A percentile compares a stretch with the other conserved stretches of the same genome.
These are phyloP conservation scores for Diabrotica virgifera DNA, from an alignment of 1,140 invertebrate species.

Conservation along the genomic window DNA sequence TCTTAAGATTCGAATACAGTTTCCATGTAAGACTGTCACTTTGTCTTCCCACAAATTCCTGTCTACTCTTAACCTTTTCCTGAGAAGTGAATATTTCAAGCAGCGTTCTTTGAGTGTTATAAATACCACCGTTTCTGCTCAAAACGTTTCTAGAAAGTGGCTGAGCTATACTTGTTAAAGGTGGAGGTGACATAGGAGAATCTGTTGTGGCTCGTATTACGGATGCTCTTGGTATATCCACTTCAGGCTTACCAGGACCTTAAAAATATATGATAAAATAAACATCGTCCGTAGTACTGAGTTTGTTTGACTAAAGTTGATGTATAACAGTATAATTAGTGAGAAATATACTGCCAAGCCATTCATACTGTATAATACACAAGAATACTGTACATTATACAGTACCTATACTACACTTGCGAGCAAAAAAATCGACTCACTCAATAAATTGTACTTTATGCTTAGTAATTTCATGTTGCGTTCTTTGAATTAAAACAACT, in stretches of 20 bases:
- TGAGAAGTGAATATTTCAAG: slow-evolving; percentile 64
- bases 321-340: no score
- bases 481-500: no score
- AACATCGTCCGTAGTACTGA: no score
- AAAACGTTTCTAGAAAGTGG: slow-evolving; percentile 31
- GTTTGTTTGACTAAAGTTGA: no score
- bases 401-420: no score
- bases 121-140: slow-evolving; percentile 36
- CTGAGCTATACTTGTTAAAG: slow-evolving; percentile 45
- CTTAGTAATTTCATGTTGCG: no score
- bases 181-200: slow-evolving; percentile 75
- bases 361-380: no score
- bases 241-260: slow-evolving; percentile 35
- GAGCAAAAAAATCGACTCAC: no score
- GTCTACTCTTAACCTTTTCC: slow-evolving; percentile 57
- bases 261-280: background rate
- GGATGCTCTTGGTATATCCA: slow-evolving; percentile 56
- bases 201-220: slow-evolving; percentile 78
- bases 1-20: slow-evolving; percentile 74
- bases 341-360: background rate
- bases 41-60: slow-evolving; percentile 76
- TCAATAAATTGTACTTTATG: no score
- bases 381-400: no score
- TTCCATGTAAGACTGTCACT: slow-evolving; percentile 67
- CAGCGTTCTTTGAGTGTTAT: slow-evolving; percentile 53